Base-by-base conservation (phyloP, 1,140 invertebrate genomes). In the Oryctes rhinoceros region DNA sequence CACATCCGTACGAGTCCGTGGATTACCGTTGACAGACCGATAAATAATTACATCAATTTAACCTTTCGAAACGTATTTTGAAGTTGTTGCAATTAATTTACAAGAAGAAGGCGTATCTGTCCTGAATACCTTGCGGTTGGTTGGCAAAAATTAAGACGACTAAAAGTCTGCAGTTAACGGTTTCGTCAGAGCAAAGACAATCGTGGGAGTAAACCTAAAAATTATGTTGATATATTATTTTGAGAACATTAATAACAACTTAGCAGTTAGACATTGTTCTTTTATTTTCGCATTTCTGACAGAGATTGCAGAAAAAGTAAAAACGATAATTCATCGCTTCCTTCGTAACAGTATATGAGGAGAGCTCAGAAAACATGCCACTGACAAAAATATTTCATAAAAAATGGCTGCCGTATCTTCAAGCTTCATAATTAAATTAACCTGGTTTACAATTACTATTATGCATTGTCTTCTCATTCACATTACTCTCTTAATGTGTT, bases 151-250 rank as follows among this genome's bases (percentile, higher is more conserved):
- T 71, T 71, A 71, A 71, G 65, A 35, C 65, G 35, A 24, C 35
- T 71, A 15, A 71, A 62, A 35, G 35, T 35, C 18, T 71, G 65
- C 37, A 30, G 65, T 71, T 71, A 71, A 71, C 65, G 65, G 65
- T 71, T 71, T 71, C 65, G 65, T 71, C 65, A 71, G 65, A 71
- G 35, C 18, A 15, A 71, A 71, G 65, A 71, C 65, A 71, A 71
- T 71, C 65, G 65, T 71, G 65, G 65, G 65, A 71, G 65, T 71
- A 71, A 9, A 71, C 65, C 65, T 71, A 71, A 7, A 71, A 71
- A 71, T 71, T 71, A 37, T 37, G 65, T 37, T 37, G 65, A 71
- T 30, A 71, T 35, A 71, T 71, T 13, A 71, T 37, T 71, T 71
- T 71, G 35, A 71, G 35, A 30, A 13, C 65, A 37, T 71, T 71